phyloP scores from a whole-genome alignment of 2,888 invertebrate species.

The Dicyrtoma fusca region DNA sequence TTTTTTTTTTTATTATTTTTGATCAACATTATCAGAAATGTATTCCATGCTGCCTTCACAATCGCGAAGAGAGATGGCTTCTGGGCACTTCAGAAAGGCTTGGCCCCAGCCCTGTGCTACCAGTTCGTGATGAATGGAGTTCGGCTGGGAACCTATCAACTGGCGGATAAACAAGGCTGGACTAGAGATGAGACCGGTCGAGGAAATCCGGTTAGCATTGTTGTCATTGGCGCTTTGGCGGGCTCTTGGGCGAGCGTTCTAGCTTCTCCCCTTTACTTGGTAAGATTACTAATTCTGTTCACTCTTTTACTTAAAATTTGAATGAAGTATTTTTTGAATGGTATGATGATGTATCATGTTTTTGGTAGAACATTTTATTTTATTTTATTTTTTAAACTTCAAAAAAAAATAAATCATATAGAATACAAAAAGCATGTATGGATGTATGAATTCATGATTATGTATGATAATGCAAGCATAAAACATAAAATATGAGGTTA shows the following conservation, averaged over 20 bases:
- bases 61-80: conserved; percentile 82
- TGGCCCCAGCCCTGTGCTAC: conserved; percentile 70
- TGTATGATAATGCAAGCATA: conserved; percentile 6
- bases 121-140: conserved; percentile 79
- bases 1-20: no score
- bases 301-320: conserved; percentile 4
- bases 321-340: conserved; percentile 13
- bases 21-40: no score
- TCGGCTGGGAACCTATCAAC: conserved; percentile 76
- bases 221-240: conserved; percentile 74
- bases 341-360: neutral
- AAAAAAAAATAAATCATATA: neutral
- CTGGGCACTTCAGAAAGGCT: conserved; percentile 69
- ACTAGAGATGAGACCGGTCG: conserved; percentile 61
- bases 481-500: conserved; percentile 21
- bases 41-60: conserved; percentile 76
- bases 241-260: conserved; percentile 80
- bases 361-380: conserved; percentile 5
- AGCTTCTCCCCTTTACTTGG: conserved; percentile 87
- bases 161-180: conserved; percentile 70
- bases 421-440: neutral
- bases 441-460: conserved; percentile 4
- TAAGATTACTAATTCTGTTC: conserved; percentile 59
- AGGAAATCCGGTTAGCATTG: conserved; percentile 63
- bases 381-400: neutral